Base-by-base conservation (phyloP, 37 sponge, comb jelly and placozoan species). In the Petrosia ficiformis region DNA sequence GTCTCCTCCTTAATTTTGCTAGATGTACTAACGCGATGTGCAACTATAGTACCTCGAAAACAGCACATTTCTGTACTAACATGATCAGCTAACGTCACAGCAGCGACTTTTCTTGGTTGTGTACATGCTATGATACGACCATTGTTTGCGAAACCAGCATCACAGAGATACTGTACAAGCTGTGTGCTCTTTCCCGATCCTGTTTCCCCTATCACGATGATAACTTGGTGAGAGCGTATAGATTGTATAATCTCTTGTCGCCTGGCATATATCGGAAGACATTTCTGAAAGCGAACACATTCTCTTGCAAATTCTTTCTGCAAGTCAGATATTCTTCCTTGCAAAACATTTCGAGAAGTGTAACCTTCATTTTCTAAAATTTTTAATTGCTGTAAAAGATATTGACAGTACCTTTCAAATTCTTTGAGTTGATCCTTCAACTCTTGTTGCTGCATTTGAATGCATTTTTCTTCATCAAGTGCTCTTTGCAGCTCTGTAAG, bases 131-230 rank as follows among this genome's bases (percentile, higher is more conserved):
- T 76, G 11, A 80, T 5, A 10, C 86, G 83, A 30, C 79, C 74
- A 48, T 48, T 48, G 14, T 48, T 16, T 48, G 54, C 10, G 44
- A 84, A 77, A 4, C 80, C 87, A 42, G 86, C 87, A 75, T 87
- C 93, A 80, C 80, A 82, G 14, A 48, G 54, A 78, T 90, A 94
- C 64, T 94, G 95, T 0, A 84, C 85, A 5, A 94, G 40, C 71
- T 94, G 95, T n/a, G 95, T 94, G 72, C 92, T 94, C 71, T 94
- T 94, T n/a, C 95, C 92, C n/a, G 92, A 94, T 1, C 94, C 94
- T 42, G 94, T 90, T 76, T 89, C 91, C 25, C 84, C 90, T 72
- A 86, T 79, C 11, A 94, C 74, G 68, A 94, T 73, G n/a, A 77
- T 73, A 16, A 86, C 87, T 42, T 48, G 54, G 16, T 48, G 10